Conservation (phyloP, 2,888 invertebrate species). For the Aplocera efformata region DNA sequence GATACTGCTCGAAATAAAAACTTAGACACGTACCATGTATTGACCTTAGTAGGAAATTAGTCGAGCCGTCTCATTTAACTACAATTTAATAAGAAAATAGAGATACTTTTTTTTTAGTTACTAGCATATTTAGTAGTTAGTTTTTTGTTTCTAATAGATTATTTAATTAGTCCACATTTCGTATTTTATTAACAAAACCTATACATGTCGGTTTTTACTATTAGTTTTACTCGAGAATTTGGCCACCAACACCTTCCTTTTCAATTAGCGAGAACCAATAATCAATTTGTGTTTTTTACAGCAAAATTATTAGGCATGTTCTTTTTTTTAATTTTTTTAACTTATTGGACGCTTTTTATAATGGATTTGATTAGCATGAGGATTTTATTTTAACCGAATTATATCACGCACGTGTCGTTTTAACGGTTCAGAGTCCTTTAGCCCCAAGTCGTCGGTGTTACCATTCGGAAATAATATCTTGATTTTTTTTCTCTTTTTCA, state of each 20-base stretch:
- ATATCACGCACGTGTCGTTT: constrained; percentile 24
- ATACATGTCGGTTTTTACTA: too few relatives aligned
- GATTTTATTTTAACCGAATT: constrained; percentile 21
- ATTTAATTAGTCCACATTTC: too few relatives aligned
- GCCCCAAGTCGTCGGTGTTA: constrained; percentile 30
- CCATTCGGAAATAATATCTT: constrained; percentile 66
- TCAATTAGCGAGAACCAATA: constrained; percentile 12
- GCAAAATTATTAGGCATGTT: constrained; percentile 30
- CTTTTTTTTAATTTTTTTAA: constrained; percentile 15
- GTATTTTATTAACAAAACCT: too few relatives aligned
- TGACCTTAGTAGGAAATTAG: too few relatives aligned
- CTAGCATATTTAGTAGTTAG: too few relatives aligned
- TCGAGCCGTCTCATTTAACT: too few relatives aligned
- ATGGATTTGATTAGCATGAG: constrained; percentile 27
- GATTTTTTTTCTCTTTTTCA: constrained; percentile 58
- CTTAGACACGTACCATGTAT: too few relatives aligned
- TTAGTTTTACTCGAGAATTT: not conserved
- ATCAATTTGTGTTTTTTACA: constrained; percentile 18
- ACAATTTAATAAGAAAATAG: too few relatives aligned
- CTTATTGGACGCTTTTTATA: constrained; percentile 25
- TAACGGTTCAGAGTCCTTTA: constrained; percentile 9
- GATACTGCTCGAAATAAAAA: too few relatives aligned
- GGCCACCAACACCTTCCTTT: constrained; percentile 29
- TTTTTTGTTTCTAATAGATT: too few relatives aligned
- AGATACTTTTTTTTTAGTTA: too few relatives aligned